Evolutionary conservation across 2,888 invertebrate genomes (phyloP), one percentile per base, ranked within the genome.

Genomic region (Drosophila prostipennis): DNA sequence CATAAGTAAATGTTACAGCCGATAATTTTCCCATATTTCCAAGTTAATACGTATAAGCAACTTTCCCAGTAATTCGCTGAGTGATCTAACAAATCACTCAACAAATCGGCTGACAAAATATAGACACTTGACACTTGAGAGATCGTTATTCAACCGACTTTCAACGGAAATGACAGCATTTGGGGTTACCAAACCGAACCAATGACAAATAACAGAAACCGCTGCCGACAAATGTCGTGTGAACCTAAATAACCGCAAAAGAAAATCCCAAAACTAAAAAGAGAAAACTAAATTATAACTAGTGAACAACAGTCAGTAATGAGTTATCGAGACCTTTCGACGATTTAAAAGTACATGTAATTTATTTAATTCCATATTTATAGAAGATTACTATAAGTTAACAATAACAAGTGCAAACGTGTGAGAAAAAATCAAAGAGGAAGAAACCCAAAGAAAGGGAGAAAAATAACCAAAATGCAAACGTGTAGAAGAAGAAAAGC

Each of bases 131-230:
- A 43, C 74, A 64, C 42, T 43, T 37, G 55, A 57, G 45, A 23
- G 29, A 42, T 48, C 48, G 69, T 78, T 72, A 70, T 63, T 80
- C 64, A 71, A 76, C 29, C 39, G 72, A 71, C 81, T 87, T 81
- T 87, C 68, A 59, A 51, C 78, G 87, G 87, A 81, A 80, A 84
- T 80, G 74, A 57, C 79, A 74, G 64, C 78, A 69, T 87, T 78
- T 70, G 37, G 42, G 56, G 54, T 77, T 78, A 78, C 76, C 65
- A 76, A 77, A 77, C 54, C 71, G 39, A 59, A 59, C 48, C 64
- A 64, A 64, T 48, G 61, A 73, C 58, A 63, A 77, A 64, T 64
- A 39, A 65, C 56, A 74, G 49, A 65, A 56, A 70, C 63, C 71
- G 67, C 76, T 71, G 69, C 42, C 53, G 49, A 74, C 63, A 78